Percentiles rank a stretch among this genome's conserved stretches.
Conservation (phyloP, 2,113 vertebrate genomes). For the Oenanthe melanoleuca region DNA sequence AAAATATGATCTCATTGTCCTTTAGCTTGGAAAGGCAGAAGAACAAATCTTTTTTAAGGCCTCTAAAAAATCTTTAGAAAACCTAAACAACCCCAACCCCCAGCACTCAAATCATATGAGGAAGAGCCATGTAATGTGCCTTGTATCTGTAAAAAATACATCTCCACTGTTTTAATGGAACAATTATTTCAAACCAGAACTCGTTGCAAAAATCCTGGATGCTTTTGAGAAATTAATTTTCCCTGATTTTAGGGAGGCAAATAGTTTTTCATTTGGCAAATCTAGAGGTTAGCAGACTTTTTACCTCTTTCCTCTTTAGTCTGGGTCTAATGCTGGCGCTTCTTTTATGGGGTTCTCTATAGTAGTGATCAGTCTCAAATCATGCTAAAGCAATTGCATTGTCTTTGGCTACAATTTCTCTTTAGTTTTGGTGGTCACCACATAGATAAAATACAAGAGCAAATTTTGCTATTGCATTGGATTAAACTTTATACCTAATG, state of each 20-base stretch:
- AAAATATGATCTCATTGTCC: not conserved
- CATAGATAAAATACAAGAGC: not conserved
- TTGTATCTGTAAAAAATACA: not conserved
- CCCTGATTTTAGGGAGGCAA: not conserved
- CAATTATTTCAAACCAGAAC: not conserved
- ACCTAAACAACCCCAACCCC: rapidly evolving
- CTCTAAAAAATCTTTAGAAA: not conserved
- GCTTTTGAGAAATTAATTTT: not conserved
- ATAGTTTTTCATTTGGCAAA: not conserved
- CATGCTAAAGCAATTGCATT: not conserved
- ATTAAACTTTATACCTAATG: not conserved
- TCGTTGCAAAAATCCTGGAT: not conserved
- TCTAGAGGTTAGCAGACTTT: not conserved
- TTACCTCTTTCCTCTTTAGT: not conserved
- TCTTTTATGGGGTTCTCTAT: not conserved
- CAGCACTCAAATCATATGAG: not conserved
- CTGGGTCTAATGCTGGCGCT: not conserved
- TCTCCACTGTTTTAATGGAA: not conserved
- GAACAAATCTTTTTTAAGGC: not conserved
- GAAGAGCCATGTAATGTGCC: not conserved
- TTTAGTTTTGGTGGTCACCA: not conserved
- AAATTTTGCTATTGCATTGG: not conserved
- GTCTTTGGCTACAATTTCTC: not conserved
- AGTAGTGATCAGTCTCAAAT: not conserved
- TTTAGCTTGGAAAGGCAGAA: not conserved